Conservation (phyloP, 2,113 vertebrate genomes). For the Grus americana region DNA sequence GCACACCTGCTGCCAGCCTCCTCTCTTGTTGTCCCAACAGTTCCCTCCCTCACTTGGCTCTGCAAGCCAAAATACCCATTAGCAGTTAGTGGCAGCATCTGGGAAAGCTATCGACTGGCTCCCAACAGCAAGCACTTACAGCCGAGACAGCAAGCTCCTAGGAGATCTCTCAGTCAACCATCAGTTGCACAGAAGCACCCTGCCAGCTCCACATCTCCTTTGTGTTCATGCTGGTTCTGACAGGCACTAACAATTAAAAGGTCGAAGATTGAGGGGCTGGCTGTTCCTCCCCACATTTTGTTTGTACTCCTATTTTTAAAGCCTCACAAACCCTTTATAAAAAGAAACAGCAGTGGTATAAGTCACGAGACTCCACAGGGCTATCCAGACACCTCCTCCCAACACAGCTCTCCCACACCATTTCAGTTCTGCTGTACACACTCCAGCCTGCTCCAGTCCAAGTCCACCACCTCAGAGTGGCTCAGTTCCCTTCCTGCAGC, state of each 20-base stretch:
- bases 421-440: neutral
- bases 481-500: neutral
- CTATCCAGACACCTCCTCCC: slow-evolving; percentile 34
- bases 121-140: neutral
- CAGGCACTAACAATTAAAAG: neutral
- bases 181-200: neutral
- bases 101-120: neutral
- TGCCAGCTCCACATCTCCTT: neutral
- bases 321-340: slow-evolving; percentile 7
- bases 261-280: neutral
- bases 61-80: neutral
- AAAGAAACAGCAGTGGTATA: neutral
- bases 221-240: neutral
- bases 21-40: neutral
- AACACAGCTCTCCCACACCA: slow-evolving; percentile 24
- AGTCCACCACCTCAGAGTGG: fast-evolving
- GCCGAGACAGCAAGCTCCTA: neutral
- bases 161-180: neutral
- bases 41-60: neutral
- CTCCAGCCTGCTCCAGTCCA: neutral
- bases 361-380: slow-evolving; percentile 45
- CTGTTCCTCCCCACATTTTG: neutral
- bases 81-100: neutral
- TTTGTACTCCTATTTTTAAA: slow-evolving; percentile 48
- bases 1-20: neutral